These are phyloP conservation scores for Latrodectus geometricus DNA, from an alignment of 1,140 invertebrate genomes.

Conservation along the genomic window DNA sequence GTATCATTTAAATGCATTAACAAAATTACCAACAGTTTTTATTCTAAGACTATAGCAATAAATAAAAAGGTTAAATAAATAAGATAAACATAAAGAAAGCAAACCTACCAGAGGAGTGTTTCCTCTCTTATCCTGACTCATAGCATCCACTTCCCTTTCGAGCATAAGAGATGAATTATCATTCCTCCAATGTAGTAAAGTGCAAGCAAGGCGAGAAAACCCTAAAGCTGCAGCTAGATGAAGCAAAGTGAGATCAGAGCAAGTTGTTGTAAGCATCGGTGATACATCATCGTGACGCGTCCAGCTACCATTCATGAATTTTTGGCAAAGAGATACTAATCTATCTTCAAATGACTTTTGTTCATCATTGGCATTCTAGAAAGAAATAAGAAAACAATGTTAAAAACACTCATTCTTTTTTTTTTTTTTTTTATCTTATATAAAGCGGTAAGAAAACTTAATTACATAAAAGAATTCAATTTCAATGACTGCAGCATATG, in stretches of 20 bases:
- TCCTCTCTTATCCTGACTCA: conserved; percentile 87
- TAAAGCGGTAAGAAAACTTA: too few species aligned
- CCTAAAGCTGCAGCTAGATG: conserved; percentile 90
- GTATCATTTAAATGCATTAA: too few species aligned
- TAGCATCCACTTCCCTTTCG: conserved; percentile 90
- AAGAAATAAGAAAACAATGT: too few species aligned
- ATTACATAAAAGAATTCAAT: too few species aligned
- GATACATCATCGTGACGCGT: conserved; percentile 68
- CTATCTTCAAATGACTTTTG: conserved; percentile 79
- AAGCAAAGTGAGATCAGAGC: conserved; percentile 82
- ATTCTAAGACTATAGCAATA: too few species aligned
- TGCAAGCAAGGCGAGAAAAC: conserved; percentile 74
- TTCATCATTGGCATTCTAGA: conserved; percentile 49
- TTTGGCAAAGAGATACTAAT: conserved; percentile 83
- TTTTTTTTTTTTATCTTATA: too few species aligned
- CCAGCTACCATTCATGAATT: conserved; percentile 76
- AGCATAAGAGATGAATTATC: conserved; percentile 88
- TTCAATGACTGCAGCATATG: too few species aligned
- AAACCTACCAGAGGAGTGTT: conserved; percentile 85
- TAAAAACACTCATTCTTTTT: background rate
- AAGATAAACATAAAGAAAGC: background rate
- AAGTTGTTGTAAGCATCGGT: conserved; percentile 66
- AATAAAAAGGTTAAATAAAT: too few species aligned
- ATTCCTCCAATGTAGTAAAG: conserved; percentile 86
- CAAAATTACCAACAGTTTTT: too few species aligned